Evolutionary conservation across 2,888 invertebrate species (phyloP).

Genomic region (Litoditis marina): DNA sequence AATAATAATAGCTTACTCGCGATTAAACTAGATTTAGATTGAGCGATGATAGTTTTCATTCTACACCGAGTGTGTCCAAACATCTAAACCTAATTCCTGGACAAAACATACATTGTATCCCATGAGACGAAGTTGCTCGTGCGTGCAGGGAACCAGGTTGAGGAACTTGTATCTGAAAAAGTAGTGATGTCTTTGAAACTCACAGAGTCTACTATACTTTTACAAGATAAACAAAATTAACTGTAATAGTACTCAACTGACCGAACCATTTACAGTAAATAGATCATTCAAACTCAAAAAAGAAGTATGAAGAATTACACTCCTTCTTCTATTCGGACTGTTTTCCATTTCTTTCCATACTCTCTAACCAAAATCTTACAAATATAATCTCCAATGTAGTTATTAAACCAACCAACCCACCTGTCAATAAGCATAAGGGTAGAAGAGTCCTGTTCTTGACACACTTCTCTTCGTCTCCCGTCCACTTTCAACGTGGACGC

Average conservation of each 20-base stretch:
- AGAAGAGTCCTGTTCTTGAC: constrained; percentile 82
- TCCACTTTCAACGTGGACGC: constrained; percentile 90
- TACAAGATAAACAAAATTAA: too few species aligned
- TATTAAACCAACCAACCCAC: too few species aligned
- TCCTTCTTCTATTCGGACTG: too few species aligned
- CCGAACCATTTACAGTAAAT: too few species aligned
- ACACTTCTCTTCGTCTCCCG: constrained; percentile 23
- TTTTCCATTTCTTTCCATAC: constrained; percentile 62
- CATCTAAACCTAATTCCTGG: too few species aligned
- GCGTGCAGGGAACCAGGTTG: constrained; percentile 87
- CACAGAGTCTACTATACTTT: too few species aligned
- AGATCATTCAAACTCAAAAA: constrained; percentile 10
- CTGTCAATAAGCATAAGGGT: constrained; percentile 90
- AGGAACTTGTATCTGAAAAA: constrained; percentile 78
- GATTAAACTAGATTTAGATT: too few species aligned
- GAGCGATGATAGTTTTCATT: too few species aligned
- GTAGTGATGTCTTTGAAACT: too few species aligned
- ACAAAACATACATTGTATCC: constrained; percentile 63
- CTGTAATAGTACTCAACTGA: not conserved
- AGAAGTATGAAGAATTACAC: not conserved
- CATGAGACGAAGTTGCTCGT: constrained; percentile 77
- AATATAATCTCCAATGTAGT: too few species aligned
- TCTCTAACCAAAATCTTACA: not conserved
- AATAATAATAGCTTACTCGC: too few species aligned
- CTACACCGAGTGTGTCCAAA: too few species aligned